Conservation (phyloP, 2,888 invertebrate species). For the Andrena marginata region DNA sequence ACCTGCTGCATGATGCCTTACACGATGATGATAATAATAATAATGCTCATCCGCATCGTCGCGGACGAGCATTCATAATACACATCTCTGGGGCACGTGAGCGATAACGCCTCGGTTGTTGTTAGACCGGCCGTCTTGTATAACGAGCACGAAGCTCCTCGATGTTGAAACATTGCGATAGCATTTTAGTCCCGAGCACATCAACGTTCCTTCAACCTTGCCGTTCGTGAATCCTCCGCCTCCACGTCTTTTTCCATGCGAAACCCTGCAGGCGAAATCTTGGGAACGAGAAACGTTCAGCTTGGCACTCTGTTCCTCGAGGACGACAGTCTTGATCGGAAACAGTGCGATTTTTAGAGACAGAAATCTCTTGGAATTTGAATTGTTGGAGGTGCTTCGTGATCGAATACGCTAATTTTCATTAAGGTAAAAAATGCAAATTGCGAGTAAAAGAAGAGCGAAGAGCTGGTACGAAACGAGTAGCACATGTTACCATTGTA, state of each 20-base stretch:
- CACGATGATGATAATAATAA: conserved; percentile 76
- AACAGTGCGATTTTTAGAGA: no score
- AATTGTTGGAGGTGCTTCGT: no score
- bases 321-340: no score
- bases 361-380: no score
- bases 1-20: conserved; percentile 77
- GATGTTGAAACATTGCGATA: conserved; percentile 30
- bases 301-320: no score
- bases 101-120: conserved; percentile 57
- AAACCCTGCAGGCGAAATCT: no score
- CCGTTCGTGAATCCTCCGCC: no score
- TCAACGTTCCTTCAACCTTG: conserved; percentile 25
- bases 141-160: conserved; percentile 47
- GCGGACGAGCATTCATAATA: conserved; percentile 67
- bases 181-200: conserved; percentile 13
- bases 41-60: conserved; percentile 73
- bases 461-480: neutral
- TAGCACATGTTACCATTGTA: neutral
- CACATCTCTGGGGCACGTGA: conserved; percentile 66
- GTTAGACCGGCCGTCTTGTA: conserved; percentile 38
- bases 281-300: no score
- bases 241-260: no score
- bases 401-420: no score
- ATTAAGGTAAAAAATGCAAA: neutral
- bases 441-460: neutral